phyloP scores from a whole-genome alignment of 2,888 invertebrate species.

The Hypercompe scribonia region DNA sequence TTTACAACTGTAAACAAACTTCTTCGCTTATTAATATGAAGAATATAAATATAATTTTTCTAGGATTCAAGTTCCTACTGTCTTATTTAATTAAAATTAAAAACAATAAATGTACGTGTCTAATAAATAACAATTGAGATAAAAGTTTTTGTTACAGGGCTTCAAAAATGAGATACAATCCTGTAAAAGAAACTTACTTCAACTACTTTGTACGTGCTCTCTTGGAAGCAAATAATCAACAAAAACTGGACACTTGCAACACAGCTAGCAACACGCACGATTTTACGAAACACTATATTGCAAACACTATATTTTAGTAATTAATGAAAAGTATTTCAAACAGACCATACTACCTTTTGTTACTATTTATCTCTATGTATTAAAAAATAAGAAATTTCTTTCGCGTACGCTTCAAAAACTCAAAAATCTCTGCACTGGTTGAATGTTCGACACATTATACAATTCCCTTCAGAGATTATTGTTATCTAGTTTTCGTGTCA shows the following conservation, averaged over 20 bases:
- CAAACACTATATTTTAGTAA: too few relatives aligned
- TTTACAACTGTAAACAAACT: not conserved
- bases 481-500: too few relatives aligned
- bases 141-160: not conserved
- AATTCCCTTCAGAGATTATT: too few relatives aligned
- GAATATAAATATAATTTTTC: not conserved
- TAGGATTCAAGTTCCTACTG: not conserved
- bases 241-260: not conserved
- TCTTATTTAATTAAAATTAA: not conserved
- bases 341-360: too few relatives aligned
- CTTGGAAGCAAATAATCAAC: not conserved
- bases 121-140: not conserved
- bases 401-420: too few relatives aligned
- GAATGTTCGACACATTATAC: too few relatives aligned
- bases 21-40: not conserved
- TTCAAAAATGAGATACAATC: not conserved
- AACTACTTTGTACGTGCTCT: not conserved
- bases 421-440: too few relatives aligned
- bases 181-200: not conserved
- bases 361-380: too few relatives aligned
- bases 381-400: too few relatives aligned
- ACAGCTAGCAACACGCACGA: not conserved
- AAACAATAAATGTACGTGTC: not conserved
- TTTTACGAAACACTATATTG: too few relatives aligned
- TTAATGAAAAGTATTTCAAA: too few relatives aligned